Conservation (phyloP, 2,888 invertebrate species). For the Cremastinae sp. region DNA sequence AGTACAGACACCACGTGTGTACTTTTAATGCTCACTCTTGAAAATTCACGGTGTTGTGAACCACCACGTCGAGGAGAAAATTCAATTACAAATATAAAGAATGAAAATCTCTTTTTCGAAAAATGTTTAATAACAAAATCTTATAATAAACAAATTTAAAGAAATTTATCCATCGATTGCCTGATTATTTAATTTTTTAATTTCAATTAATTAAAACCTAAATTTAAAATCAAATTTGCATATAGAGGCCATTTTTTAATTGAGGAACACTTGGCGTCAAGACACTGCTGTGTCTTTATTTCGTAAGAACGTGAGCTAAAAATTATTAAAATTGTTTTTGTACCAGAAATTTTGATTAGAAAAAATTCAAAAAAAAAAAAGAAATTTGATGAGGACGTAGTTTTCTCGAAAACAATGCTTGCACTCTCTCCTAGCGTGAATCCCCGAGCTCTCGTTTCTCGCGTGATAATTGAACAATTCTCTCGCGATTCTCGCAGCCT, state of each 20-base stretch:
- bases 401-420: constrained; percentile 20
- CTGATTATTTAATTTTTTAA: too few species aligned
- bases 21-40: constrained; percentile 4
- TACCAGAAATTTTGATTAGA: too few species aligned
- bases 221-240: too few species aligned
- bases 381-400: constrained; percentile 8
- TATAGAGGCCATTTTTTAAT: too few species aligned
- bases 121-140: too few species aligned
- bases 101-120: constrained; percentile 33
- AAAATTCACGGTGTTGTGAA: constrained; percentile 33
- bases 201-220: too few species aligned
- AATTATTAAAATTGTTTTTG: too few species aligned
- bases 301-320: too few species aligned
- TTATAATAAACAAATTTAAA: too few species aligned
- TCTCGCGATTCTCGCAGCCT: constrained; percentile 22
- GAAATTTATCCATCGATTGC: too few species aligned
- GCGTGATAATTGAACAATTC: constrained; percentile 47
- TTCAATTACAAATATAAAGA: constrained; percentile 70
- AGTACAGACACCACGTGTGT: constrained; percentile 13
- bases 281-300: too few species aligned
- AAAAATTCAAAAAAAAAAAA: not conserved
- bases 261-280: too few species aligned
- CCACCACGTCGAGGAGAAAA: constrained; percentile 71
- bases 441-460: constrained; percentile 42
- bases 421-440: constrained; percentile 18